phyloP scores from a whole-genome alignment of 2,888 invertebrate genomes.

The Melangyna quadrimaculata region DNA sequence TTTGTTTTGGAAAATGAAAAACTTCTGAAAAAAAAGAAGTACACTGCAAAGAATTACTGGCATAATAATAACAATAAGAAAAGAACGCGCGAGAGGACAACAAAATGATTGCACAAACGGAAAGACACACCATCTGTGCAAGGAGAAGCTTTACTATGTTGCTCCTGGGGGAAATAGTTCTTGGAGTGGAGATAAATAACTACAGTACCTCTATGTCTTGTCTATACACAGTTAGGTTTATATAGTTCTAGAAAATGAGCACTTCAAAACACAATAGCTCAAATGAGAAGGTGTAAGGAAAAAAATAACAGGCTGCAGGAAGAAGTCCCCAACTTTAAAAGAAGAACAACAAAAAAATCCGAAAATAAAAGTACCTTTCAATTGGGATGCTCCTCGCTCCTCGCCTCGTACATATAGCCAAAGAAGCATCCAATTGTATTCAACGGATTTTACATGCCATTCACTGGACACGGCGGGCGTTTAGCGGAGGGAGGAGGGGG shows the following conservation, averaged over 20 bases:
- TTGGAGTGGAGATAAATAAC: neutral
- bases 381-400: slow-evolving; percentile 52
- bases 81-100: slow-evolving; percentile 1
- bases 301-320: slow-evolving; percentile 47
- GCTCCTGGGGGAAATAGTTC: slow-evolving; percentile 14
- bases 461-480: slow-evolving; percentile 16
- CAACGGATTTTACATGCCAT: slow-evolving; percentile 65
- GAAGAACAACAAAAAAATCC: neutral
- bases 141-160: too few relatives aligned
- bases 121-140: slow-evolving; percentile 45
- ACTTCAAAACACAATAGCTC: slow-evolving; percentile 53
- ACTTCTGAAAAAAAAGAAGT: neutral
- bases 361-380: slow-evolving; percentile 51
- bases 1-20: slow-evolving; percentile 11
- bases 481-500: too few relatives aligned
- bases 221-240: too few relatives aligned
- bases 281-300: slow-evolving; percentile 59
- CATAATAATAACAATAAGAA: slow-evolving; percentile 34
- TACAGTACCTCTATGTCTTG: too few relatives aligned
- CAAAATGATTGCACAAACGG: slow-evolving; percentile 49
- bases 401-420: too few relatives aligned
- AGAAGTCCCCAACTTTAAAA: neutral
- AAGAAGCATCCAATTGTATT: slow-evolving; percentile 47
- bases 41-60: slow-evolving; percentile 43
- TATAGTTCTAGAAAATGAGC: slow-evolving; percentile 53